phyloP scores from a whole-genome alignment of 1,140 invertebrate genomes.

The Zeugodacus cucurbitae region DNA sequence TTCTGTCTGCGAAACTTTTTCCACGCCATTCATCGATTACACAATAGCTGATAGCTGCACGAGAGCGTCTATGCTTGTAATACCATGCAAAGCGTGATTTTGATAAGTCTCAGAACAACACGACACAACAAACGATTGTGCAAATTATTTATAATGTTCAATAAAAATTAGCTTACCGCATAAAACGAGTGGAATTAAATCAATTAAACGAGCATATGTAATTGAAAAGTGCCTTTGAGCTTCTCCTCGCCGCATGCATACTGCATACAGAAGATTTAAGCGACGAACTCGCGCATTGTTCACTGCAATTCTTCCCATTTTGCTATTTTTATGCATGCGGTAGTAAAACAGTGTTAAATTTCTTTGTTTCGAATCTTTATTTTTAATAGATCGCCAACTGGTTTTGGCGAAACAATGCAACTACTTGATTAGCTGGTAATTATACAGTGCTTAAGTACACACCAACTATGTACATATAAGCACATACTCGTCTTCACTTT shows the following conservation, averaged over 20 bases:
- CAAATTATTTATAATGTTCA: neutral
- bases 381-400: neutral
- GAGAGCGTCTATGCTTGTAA: neutral
- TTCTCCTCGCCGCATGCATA: neutral
- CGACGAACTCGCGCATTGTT: neutral
- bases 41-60: slow-evolving; percentile 3
- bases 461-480: neutral
- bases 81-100: slow-evolving; percentile 15
- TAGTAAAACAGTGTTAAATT: neutral
- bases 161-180: neutral
- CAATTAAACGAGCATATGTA: neutral
- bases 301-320: neutral
- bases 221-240: neutral
- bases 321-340: too few relatives aligned
- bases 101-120: neutral
- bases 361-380: neutral
- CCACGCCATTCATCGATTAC: neutral
- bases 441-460: neutral
- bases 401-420: neutral
- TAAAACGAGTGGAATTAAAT: neutral
- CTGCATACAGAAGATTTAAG: neutral
- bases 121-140: neutral
- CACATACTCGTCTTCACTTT: too few relatives aligned
- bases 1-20: neutral
- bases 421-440: neutral